Evolutionary conservation across 2,113 vertebrate species (phyloP).

Genomic region (Ptyas mucosa): DNA sequence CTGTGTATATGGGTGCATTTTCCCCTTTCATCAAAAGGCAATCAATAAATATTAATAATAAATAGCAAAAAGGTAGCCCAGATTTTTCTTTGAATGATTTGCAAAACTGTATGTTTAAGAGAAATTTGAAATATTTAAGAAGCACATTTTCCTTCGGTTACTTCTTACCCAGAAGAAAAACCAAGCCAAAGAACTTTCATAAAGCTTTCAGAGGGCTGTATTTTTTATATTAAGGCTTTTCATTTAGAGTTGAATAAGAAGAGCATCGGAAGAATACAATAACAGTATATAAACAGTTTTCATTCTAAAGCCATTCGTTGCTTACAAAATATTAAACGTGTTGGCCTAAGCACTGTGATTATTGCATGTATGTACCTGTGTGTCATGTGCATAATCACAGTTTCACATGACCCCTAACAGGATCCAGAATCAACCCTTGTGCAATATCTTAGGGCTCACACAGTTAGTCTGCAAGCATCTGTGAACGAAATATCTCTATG

Average conservation of each 20-base stretch:
- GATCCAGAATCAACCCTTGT: neutral
- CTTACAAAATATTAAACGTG: neutral
- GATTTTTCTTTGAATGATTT: neutral
- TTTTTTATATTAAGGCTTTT: neutral
- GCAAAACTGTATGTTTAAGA: neutral
- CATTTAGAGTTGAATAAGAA: neutral
- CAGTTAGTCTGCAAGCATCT: neutral
- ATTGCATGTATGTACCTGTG: neutral
- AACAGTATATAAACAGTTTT: neutral
- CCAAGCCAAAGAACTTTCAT: neutral
- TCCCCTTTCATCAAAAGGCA: neutral
- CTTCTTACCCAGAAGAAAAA: neutral
- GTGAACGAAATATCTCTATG: neutral
- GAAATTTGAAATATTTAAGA: neutral
- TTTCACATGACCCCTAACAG: neutral
- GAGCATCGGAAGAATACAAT: neutral
- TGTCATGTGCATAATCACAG: neutral
- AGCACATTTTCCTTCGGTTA: neutral
- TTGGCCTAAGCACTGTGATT: neutral
- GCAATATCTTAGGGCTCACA: accelerated
- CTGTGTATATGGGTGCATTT: neutral
- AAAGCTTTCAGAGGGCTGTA: neutral
- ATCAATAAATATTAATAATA: neutral
- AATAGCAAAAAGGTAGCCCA: neutral
- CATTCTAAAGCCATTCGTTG: neutral